Conservation (phyloP, 2,113 vertebrate species). For the Cygnus atratus region DNA sequence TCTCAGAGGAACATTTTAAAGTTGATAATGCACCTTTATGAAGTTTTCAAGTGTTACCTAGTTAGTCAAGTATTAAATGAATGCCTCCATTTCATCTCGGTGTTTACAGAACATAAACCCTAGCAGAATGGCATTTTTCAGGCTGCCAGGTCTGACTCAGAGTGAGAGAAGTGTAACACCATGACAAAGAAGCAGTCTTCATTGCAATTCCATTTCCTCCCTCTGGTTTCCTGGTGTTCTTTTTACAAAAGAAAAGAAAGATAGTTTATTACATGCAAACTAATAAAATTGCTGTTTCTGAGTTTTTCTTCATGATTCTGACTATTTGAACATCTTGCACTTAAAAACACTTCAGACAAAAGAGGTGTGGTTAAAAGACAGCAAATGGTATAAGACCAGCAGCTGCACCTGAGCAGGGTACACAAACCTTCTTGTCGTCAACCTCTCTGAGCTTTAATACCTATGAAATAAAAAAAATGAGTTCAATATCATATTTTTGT, state of each 20-base stretch:
- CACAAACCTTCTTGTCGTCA: too few relatives aligned
- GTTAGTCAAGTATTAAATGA: neutral
- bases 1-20: neutral
- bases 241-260: neutral
- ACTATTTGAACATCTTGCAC: too few relatives aligned
- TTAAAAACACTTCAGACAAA: neutral
- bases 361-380: neutral
- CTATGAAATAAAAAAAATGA: too few relatives aligned
- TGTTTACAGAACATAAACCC: neutral
- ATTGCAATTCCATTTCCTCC: neutral
- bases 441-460: neutral
- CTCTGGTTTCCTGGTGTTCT: neutral
- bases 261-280: neutral
- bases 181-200: neutral
- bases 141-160: neutral
- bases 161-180: neutral
- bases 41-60: neutral
- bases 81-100: neutral
- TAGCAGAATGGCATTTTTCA: neutral
- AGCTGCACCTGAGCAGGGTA: neutral
- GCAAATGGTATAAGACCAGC: fast-evolving
- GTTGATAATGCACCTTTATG: neutral
- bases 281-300: neutral
- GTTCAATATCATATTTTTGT: neutral
- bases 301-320: too few relatives aligned